Conservation (phyloP, 2,797 vertebrate genomes). For the Gallinago nigripennis region DNA sequence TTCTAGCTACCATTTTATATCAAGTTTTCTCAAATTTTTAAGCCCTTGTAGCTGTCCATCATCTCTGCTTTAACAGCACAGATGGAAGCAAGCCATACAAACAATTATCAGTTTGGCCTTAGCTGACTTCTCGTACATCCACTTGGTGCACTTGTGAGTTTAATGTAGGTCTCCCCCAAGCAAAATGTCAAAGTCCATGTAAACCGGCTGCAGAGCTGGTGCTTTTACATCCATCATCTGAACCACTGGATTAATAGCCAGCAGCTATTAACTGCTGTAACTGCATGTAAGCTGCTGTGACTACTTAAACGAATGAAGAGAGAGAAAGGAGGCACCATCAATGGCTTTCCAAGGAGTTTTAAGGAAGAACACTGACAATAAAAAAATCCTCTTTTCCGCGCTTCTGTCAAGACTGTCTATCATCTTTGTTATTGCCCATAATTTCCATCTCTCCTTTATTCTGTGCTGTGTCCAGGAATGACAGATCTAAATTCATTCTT, state of each 20-base stretch:
- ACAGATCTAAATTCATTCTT: background rate
- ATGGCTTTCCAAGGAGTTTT: background rate
- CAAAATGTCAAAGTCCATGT: constrained; percentile 21
- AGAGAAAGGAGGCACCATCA: background rate
- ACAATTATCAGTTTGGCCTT: background rate
- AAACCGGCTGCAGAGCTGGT: background rate
- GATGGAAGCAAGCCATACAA: background rate
- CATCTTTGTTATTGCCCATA: background rate
- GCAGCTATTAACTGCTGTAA: background rate
- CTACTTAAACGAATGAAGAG: background rate
- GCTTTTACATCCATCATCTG: background rate
- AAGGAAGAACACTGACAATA: background rate
- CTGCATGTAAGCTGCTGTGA: background rate
- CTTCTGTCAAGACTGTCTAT: background rate
- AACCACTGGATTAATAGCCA: background rate
- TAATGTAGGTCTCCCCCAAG: background rate
- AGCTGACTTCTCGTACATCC: background rate
- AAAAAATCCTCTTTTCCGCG: background rate
- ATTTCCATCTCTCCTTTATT: background rate
- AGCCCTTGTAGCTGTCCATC: background rate
- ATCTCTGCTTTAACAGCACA: background rate
- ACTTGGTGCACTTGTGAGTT: background rate
- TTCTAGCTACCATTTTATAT: background rate
- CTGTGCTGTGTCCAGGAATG: background rate
- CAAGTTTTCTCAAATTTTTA: background rate